These are phyloP conservation scores for Paraescarpia echinospica DNA, from an alignment of 1,140 invertebrate species.

Conservation along the genomic window DNA sequence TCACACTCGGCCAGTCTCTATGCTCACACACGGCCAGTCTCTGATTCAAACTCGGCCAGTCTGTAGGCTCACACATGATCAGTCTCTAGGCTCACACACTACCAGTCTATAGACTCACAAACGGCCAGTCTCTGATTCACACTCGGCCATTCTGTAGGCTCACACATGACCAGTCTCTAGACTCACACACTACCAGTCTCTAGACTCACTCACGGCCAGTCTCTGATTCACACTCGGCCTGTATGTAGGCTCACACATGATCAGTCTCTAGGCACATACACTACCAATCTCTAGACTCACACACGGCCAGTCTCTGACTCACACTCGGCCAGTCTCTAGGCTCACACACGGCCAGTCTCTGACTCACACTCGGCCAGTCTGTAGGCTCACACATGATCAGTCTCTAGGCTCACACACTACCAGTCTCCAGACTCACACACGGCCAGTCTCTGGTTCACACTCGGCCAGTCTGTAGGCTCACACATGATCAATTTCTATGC, in stretches of 20 bases:
- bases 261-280: not conserved
- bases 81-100: too few species aligned
- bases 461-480: too few species aligned
- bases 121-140: conserved; percentile 2
- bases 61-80: not conserved
- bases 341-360: not conserved
- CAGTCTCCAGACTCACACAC: too few species aligned
- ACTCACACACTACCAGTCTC: not conserved
- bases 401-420: too few species aligned
- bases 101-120: too few species aligned
- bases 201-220: not conserved
- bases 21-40: not conserved
- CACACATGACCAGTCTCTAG: not conserved
- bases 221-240: not conserved
- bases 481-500: too few species aligned
- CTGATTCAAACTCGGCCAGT: not conserved
- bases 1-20: not conserved
- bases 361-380: not conserved
- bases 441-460: too few species aligned
- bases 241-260: not conserved
- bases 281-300: not conserved
- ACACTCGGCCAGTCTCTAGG: not conserved
- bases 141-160: too few species aligned
- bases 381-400: too few species aligned
- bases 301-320: not conserved